These are phyloP conservation scores for Willisornis vidua DNA, from an alignment of 2,113 vertebrate genomes.

Conservation along the genomic window DNA sequence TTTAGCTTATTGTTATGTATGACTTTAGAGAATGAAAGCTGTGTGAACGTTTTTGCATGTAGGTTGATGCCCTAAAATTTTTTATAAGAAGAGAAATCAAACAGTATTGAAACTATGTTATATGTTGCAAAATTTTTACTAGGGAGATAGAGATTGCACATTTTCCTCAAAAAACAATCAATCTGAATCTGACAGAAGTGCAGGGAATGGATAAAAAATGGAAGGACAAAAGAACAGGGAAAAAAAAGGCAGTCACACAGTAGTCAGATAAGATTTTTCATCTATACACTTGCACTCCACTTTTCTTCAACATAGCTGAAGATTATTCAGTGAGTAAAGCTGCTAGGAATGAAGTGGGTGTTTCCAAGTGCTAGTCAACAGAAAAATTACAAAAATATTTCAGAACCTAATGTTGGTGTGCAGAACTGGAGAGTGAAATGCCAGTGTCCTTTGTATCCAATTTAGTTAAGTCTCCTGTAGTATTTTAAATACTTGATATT, in stretches of 20 bases:
- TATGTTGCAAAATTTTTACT: background rate
- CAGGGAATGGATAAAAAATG: background rate
- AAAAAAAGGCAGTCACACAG: background rate
- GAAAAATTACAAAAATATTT: conserved; percentile 17
- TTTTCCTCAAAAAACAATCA: background rate
- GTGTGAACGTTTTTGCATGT: background rate
- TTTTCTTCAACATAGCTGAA: background rate
- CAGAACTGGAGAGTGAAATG: background rate
- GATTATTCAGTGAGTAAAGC: background rate
- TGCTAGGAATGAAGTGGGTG: conserved; percentile 8
- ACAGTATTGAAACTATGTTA: background rate
- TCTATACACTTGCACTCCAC: background rate
- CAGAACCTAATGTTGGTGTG: background rate
- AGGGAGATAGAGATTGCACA: background rate
- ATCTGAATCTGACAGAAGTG: background rate
- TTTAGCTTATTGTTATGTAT: background rate
- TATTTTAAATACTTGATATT: background rate
- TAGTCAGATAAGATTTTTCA: background rate
- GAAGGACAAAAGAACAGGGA: fast-evolving
- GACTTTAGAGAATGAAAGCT: background rate
- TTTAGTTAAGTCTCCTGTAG: background rate
- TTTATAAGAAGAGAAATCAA: background rate
- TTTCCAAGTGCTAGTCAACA: conserved; percentile 40
- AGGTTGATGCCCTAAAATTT: background rate
- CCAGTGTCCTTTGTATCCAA: background rate